Evolutionary conservation across 1,140 invertebrate genomes (phyloP).

Genomic region (Drosophila equinoxialis): DNA sequence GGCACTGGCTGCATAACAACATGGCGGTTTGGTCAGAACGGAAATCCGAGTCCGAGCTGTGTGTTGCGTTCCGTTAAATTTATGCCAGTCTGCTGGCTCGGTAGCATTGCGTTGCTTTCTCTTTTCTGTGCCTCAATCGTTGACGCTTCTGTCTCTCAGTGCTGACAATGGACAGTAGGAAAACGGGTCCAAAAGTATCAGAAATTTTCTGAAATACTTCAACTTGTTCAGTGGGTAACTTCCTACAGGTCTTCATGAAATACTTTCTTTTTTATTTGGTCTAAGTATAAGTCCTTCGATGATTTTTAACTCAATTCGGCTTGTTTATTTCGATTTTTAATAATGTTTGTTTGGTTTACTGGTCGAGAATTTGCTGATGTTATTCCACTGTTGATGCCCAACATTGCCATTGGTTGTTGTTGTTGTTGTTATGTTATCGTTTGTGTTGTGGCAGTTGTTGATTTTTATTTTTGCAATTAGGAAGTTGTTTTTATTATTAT

Average conservation of each 20-base stretch:
- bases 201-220: neutral
- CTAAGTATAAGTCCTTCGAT: no score
- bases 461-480: constrained; percentile 79
- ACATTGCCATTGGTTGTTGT: neutral
- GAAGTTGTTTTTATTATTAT: constrained; percentile 73
- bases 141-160: constrained; percentile 9
- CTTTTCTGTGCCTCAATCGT: constrained; percentile 32
- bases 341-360: no score
- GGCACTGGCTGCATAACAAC: constrained; percentile 61
- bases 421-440: constrained; percentile 28
- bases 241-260: no score
- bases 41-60: constrained; percentile 75
- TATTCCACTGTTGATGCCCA: constrained; percentile 23
- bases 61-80: constrained; percentile 68
- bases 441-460: constrained; percentile 52
- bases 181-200: constrained; percentile 32
- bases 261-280: no score
- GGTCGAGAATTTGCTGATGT: neutral
- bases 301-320: no score
- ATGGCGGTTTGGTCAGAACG: constrained; percentile 67
- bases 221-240: no score
- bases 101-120: neutral
- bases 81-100: constrained; percentile 61
- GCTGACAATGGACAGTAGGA: constrained; percentile 25
- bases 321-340: no score